These are phyloP conservation scores for Carcinoscorpius rotundicauda DNA, from an alignment of 1,140 invertebrate species.

Conservation along the genomic window DNA sequence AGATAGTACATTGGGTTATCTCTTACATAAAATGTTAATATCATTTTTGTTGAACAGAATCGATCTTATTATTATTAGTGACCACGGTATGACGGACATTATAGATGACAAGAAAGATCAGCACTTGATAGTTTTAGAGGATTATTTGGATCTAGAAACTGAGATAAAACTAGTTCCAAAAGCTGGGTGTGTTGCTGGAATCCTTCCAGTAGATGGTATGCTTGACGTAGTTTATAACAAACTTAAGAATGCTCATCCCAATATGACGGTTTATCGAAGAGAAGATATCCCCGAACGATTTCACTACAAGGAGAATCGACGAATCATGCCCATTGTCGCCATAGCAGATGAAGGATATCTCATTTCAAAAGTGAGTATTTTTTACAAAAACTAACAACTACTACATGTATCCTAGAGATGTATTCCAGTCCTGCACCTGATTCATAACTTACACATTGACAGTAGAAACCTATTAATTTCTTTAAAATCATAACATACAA, in stretches of 20 bases:
- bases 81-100: conserved; percentile 16
- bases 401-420: too few species aligned
- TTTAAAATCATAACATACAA: too few species aligned
- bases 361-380: conserved; percentile 31
- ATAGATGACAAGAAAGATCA: conserved; percentile 6
- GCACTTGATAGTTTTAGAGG: conserved; percentile 1
- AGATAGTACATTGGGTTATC: conserved; percentile 8
- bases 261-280: conserved; percentile 39
- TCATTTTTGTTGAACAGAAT: conserved; percentile 5
- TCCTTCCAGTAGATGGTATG: conserved; percentile 42
- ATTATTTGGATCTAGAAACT: conserved; percentile 4
- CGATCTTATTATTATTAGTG: conserved; percentile 31
- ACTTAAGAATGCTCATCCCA: conserved; percentile 33
- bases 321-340: conserved; percentile 43
- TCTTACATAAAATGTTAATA: conserved; percentile 5
- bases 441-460: too few species aligned
- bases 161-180: conserved; percentile 7
- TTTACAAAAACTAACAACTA: conserved; percentile 11
- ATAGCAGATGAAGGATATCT: conserved; percentile 44
- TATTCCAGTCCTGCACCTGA: too few species aligned
- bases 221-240: conserved; percentile 39
- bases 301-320: conserved; percentile 44
- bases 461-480: too few species aligned
- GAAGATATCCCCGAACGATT: conserved; percentile 41
- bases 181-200: conserved; percentile 34